Percentiles rank a stretch among this genome's conserved stretches.
These are phyloP conservation scores for Oxyruncus cristatus DNA, from an alignment of 2,113 vertebrate genomes.

Conservation along the genomic window DNA sequence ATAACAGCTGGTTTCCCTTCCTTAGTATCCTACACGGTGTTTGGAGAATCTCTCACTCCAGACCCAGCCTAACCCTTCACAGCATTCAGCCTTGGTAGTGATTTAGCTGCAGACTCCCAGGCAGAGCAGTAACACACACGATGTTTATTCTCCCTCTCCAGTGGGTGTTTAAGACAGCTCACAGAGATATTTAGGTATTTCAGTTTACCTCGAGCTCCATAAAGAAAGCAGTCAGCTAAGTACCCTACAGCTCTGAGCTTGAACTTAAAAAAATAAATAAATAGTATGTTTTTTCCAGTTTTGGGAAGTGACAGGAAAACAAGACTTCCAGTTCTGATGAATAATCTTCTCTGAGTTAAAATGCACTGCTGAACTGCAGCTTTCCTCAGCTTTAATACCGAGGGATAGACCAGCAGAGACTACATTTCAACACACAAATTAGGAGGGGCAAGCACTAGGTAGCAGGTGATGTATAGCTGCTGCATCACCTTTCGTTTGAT, in stretches of 20 bases:
- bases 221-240: not conserved
- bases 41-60: not conserved
- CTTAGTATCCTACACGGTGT: not conserved
- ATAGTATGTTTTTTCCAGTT: not conserved
- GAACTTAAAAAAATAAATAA: not conserved
- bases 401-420: not conserved
- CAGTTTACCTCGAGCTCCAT: not conserved
- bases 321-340: not conserved
- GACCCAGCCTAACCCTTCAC: not conserved
- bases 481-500: not conserved
- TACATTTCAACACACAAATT: not conserved
- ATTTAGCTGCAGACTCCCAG: not conserved
- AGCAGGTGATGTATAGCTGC: not conserved
- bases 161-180: not conserved
- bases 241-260: not conserved
- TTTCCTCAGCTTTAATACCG: not conserved
- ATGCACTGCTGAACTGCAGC: not conserved
- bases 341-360: slow-evolving; percentile 2
- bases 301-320: not conserved
- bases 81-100: not conserved
- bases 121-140: not conserved
- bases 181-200: not conserved
- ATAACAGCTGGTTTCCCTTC: not conserved
- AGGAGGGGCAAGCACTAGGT: not conserved
- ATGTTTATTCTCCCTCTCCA: not conserved